Conservation (phyloP, 92 coral and sea anemone species). For the Bergia sp. region DNA sequence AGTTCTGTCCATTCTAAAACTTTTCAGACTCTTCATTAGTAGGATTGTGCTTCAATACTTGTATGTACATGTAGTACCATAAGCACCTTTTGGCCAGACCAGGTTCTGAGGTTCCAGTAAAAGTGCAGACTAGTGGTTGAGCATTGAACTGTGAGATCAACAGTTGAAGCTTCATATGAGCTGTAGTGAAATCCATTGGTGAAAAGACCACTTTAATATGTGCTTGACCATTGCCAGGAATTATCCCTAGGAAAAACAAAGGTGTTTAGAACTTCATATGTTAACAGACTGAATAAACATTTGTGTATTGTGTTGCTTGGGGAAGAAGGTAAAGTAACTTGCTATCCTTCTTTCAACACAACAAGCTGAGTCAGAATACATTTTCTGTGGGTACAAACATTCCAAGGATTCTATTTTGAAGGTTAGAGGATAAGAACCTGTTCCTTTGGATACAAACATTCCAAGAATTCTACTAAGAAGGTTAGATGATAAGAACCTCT, state of each 20-base stretch:
- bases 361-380: not conserved
- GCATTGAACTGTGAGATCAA: constrained; percentile 92
- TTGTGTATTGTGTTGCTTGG: not conserved
- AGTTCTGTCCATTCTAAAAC: not conserved
- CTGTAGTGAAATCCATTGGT: constrained; percentile 96
- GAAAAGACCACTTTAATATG: constrained; percentile 76
- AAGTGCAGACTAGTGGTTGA: constrained; percentile 81
- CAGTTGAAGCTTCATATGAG: constrained; percentile 90
- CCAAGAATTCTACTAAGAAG: too few species aligned
- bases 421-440: not conserved
- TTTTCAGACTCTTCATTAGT: not conserved
- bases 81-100: constrained; percentile 85
- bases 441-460: not conserved
- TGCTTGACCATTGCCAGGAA: constrained; percentile 78
- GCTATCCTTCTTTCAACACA: not conserved
- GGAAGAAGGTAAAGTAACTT: not conserved
- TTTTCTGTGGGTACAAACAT: not conserved
- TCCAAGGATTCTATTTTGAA: not conserved
- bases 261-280: not conserved
- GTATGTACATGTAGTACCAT: not conserved
- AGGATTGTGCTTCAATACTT: not conserved
- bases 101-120: constrained; percentile 96
- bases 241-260: constrained; percentile 61
- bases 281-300: too few species aligned
- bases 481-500: too few species aligned